Evolutionary conservation across 1,140 invertebrate genomes (phyloP).

Genomic region (Bombus sylvicola): DNA sequence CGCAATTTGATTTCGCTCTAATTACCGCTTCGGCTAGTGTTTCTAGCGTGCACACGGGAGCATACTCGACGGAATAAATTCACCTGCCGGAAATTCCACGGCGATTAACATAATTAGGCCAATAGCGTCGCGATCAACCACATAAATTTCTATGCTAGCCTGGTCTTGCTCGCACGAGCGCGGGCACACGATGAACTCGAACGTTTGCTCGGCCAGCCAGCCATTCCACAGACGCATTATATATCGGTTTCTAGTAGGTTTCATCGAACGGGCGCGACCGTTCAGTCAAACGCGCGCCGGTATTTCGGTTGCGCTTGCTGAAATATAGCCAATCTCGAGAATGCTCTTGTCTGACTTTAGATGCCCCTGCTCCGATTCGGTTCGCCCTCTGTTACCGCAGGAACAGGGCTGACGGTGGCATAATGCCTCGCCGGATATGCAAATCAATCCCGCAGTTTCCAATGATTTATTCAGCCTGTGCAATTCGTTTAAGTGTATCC

Average conservation of each 20-base stretch:
- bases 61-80: conserved; percentile 19
- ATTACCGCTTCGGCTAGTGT: conserved; percentile 52
- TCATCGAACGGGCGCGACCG: background rate
- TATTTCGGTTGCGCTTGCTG: conserved; percentile 57
- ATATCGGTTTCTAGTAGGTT: conserved; percentile 17
- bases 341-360: conserved; percentile 78
- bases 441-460: conserved; percentile 80
- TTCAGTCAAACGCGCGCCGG: conserved; percentile 51
- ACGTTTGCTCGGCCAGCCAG: background rate
- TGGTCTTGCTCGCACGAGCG: background rate
- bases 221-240: background rate
- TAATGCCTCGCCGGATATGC: conserved; percentile 75
- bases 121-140: conserved; percentile 24
- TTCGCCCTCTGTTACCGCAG: conserved; percentile 40
- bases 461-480: conserved; percentile 79
- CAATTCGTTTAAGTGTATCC: conserved; percentile 83
- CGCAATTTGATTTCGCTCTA: conserved; percentile 68
- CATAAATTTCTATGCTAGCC: conserved; percentile 20
- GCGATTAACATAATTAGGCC: conserved; percentile 54
- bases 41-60: conserved; percentile 34
- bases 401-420: conserved; percentile 41
- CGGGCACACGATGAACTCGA: background rate
- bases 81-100: conserved; percentile 44
- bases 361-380: conserved; percentile 42
- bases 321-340: conserved; percentile 79